phyloP scores from a whole-genome alignment of 64 coral and sea anemone species.

The Acropora yongei region DNA sequence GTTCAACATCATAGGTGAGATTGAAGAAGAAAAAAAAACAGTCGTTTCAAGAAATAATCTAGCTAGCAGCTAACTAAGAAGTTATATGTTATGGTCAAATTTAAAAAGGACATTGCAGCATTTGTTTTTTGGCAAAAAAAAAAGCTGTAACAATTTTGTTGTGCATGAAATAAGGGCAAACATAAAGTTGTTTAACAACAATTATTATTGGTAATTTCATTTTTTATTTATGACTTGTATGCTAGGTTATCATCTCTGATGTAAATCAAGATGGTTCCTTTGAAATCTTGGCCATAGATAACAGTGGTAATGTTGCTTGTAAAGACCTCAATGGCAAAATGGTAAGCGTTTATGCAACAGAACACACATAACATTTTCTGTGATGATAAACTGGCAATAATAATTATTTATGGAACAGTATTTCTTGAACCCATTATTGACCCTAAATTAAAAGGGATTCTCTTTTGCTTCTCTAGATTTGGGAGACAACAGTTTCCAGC shows the following conservation, averaged over 20 bases:
- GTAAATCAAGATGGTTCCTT: constrained; percentile 73
- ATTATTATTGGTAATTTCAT: too few species aligned
- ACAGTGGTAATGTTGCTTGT: constrained; percentile 71
- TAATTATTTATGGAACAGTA: not conserved
- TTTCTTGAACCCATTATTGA: not conserved
- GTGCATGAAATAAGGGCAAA: too few species aligned
- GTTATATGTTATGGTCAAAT: too few species aligned
- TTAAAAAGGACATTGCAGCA: too few species aligned
- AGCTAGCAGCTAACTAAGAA: too few species aligned
- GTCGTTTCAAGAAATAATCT: not conserved
- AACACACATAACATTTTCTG: too few species aligned
- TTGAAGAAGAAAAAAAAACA: not conserved
- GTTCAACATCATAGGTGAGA: not conserved
- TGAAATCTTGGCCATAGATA: constrained; percentile 67
- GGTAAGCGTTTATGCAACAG: not conserved
- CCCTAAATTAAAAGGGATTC: not conserved
- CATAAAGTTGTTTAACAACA: too few species aligned
- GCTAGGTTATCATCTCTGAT: constrained; percentile 63
- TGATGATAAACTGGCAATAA: not conserved
- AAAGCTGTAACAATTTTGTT: too few species aligned
- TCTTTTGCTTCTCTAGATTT: constrained; percentile 57
- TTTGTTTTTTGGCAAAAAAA: too few species aligned
- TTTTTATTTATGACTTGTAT: not conserved
- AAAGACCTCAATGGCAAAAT: constrained; percentile 47
- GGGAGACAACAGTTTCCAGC: constrained; percentile 88